phyloP scores from a whole-genome alignment of 2,113 vertebrate species.

The Cervus canadensis region DNA sequence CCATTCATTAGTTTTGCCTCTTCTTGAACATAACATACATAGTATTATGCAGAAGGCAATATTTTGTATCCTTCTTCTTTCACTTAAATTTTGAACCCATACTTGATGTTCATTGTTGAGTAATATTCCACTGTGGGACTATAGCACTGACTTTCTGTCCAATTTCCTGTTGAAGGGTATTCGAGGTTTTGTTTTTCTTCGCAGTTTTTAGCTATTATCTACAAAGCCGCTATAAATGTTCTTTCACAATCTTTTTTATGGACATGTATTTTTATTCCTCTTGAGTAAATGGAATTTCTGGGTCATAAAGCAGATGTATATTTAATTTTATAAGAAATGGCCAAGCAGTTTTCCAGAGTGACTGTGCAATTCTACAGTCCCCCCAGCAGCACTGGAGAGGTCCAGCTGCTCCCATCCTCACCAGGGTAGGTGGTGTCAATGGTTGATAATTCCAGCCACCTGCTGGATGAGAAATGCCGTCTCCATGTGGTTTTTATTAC shows the following conservation, averaged over 20 bases:
- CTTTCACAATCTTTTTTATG: not conserved
- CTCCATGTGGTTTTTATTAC: not conserved
- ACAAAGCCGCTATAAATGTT: not conserved
- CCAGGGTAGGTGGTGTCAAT: fast-evolving
- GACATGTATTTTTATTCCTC: not conserved
- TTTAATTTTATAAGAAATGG: not conserved
- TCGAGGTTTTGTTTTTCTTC: not conserved
- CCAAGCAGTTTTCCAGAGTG: not conserved
- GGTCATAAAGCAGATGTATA: fast-evolving
- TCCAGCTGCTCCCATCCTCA: fast-evolving
- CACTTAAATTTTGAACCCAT: not conserved
- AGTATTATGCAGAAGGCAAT: too few species aligned
- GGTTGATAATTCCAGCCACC: not conserved
- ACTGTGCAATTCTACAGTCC: fast-evolving
- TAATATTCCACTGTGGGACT: fast-evolving
- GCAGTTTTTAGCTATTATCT: not conserved
- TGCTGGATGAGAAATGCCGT: fast-evolving
- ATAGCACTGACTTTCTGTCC: fast-evolving
- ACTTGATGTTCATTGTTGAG: fast-evolving
- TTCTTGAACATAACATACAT: too few species aligned
- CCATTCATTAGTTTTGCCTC: fast-evolving
- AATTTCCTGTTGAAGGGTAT: too few species aligned
- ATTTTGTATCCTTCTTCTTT: not conserved
- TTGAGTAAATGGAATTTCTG: not conserved
- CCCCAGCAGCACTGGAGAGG: fast-evolving